A percentile compares a stretch with the other conserved stretches of the same genome.
These are phyloP conservation scores for human (Homo sapiens) DNA, from an alignment of 2,113 vertebrate genomes.

Conservation along the genomic window DNA sequence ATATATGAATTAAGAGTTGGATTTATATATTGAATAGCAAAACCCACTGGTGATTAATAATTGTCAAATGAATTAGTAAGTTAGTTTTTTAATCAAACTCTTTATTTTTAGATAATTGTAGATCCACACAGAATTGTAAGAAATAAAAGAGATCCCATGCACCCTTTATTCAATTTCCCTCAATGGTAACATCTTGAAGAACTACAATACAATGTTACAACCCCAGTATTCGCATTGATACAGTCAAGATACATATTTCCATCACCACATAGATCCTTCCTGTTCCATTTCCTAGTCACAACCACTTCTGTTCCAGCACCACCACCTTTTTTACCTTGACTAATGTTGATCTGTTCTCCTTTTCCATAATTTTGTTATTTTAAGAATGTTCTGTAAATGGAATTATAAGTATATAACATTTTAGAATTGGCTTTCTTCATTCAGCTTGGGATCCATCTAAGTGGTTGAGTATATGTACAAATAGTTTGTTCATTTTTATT, in stretches of 20 bases:
- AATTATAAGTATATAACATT: not conserved
- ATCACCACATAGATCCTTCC: not conserved
- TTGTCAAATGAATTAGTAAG: not conserved
- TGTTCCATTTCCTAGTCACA: not conserved
- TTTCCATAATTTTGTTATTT: not conserved
- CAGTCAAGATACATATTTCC: not conserved
- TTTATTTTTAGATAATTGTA: not conserved
- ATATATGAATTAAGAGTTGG: not conserved
- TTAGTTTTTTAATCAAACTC: not conserved
- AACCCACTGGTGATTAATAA: constrained; percentile 6
- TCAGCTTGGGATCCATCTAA: not conserved
- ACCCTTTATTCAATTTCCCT: not conserved
- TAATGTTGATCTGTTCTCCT: not conserved
- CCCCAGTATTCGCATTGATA: not conserved
- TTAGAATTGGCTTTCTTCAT: not conserved
- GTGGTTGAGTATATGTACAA: not conserved
- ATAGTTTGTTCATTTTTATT: not conserved
- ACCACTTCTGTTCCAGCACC: not conserved
- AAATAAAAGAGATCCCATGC: not conserved
- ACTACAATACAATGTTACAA: not conserved
- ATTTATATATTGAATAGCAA: not conserved
- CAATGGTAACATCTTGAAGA: not conserved
- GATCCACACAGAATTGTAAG: not conserved
- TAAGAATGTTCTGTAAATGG: not conserved
- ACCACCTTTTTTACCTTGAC: not conserved